A percentile compares a stretch with the other conserved stretches of the same genome.
These are phyloP conservation scores for Cheilosia impressa DNA, from an alignment of 2,888 invertebrate genomes.

Conservation along the genomic window DNA sequence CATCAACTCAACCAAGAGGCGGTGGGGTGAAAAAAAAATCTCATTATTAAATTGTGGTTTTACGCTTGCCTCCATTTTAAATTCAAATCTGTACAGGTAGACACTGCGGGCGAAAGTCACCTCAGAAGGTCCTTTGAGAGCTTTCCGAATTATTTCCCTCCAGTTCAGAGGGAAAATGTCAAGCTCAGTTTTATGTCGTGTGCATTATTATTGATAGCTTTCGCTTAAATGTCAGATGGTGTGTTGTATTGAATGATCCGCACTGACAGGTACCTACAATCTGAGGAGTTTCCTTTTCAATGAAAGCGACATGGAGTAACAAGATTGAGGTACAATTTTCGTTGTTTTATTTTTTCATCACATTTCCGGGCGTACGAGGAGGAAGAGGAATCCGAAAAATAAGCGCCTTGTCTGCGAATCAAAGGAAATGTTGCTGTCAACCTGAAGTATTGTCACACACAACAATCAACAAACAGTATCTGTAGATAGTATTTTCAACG, in stretches of 20 bases:
- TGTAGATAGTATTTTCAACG: neutral
- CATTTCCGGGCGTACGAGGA: neutral
- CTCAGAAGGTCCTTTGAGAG: neutral
- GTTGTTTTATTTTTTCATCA: neutral
- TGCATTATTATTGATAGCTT: conserved; percentile 26
- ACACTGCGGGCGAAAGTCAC: neutral
- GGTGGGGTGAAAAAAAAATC: neutral
- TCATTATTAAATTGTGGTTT: conserved; percentile 18
- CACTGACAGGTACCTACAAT: conserved; percentile 19
- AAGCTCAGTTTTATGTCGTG: conserved; percentile 7
- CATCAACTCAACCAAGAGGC: neutral
- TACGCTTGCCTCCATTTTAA: neutral
- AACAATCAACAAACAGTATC: neutral
- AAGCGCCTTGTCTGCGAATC: neutral
- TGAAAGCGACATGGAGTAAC: conserved; percentile 10
- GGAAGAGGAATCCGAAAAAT: neutral
- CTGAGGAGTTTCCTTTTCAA: conserved; percentile 4
- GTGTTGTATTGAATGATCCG: conserved; percentile 21
- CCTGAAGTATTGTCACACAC: conserved; percentile 1
- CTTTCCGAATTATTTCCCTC: neutral
- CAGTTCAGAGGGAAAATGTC: neutral
- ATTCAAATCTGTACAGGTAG: neutral
- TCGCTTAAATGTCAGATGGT: conserved; percentile 11
- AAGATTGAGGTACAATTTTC: neutral
- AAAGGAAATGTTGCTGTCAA: conserved; percentile 30